A percentile compares a stretch with the other conserved stretches of the same genome.
Evolutionary conservation across 2,888 invertebrate genomes (phyloP).

Genomic region (Arrhopalites spinosus): DNA sequence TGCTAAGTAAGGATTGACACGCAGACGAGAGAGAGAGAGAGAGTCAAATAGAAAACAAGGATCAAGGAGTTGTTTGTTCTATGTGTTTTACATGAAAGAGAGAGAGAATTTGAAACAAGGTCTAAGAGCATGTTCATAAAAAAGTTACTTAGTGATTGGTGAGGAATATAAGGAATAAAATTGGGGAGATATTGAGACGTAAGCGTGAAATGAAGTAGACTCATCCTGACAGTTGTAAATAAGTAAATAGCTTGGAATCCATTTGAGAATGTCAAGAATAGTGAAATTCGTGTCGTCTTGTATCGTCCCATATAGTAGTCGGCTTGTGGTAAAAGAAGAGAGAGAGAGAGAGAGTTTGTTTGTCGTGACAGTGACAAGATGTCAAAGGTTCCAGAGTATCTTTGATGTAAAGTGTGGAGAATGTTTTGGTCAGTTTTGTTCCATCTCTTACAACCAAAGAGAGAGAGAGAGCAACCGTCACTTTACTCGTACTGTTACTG

Average conservation of each 20-base stretch:
- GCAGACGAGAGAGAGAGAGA: too few species aligned
- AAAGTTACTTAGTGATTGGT: too few species aligned
- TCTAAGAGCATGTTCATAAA: too few species aligned
- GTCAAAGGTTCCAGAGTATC: conserved; percentile 21
- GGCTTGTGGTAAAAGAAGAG: not conserved
- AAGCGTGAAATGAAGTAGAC: conserved; percentile 12
- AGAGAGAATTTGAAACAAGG: too few species aligned
- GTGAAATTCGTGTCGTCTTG: not conserved
- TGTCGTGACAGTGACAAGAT: conserved; percentile 29
- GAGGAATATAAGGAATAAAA: not conserved
- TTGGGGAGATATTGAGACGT: not conserved
- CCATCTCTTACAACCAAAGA: not conserved
- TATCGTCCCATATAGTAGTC: too few species aligned
- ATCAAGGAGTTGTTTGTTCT: too few species aligned
- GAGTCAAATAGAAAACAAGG: too few species aligned
- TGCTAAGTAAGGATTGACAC: too few species aligned
- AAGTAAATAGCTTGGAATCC: conserved; percentile 18
- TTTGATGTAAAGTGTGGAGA: conserved; percentile 18
- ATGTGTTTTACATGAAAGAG: too few species aligned
- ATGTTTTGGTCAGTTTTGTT: conserved; percentile 22
- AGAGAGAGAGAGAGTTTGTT: not conserved
- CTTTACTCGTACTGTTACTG: not conserved
- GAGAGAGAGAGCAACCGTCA: not conserved
- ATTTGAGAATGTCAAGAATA: not conserved
- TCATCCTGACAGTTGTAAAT: conserved; percentile 22